A percentile compares a stretch with the other conserved stretches of the same genome.
These are phyloP conservation scores for Ectropis crepuscularia DNA, from an alignment of 2,888 invertebrate genomes.

Conservation along the genomic window DNA sequence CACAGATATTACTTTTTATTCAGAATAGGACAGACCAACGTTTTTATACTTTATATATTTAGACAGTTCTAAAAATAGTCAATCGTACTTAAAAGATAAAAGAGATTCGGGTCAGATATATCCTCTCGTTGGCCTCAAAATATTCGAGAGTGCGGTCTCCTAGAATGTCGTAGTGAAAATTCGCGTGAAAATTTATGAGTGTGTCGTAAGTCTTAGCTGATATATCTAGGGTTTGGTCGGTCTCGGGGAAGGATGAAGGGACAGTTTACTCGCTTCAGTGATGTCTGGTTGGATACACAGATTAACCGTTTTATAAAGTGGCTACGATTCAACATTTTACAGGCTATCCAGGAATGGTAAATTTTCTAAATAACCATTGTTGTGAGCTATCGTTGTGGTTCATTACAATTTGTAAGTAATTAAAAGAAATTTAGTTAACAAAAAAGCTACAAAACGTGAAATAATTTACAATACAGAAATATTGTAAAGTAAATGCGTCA, in stretches of 20 bases:
- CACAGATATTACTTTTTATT: no score
- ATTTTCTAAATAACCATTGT: no score
- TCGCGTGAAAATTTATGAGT: conserved; percentile 71
- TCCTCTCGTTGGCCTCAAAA: conserved; percentile 55
- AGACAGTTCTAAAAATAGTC: not conserved
- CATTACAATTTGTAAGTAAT: no score
- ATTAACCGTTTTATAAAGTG: not conserved
- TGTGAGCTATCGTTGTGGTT: no score
- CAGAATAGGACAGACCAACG: no score
- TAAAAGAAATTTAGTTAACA: no score
- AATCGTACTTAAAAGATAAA: conserved; percentile 10
- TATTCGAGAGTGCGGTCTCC: conserved; percentile 49
- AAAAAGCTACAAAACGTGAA: no score
- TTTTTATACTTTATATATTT: no score
- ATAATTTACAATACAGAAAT: no score
- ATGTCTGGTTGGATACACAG: conserved; percentile 10
- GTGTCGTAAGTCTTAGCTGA: conserved; percentile 61
- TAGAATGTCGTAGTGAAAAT: conserved; percentile 57
- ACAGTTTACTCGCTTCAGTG: conserved; percentile 50
- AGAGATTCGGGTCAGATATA: conserved; percentile 33
- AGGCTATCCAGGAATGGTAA: no score
- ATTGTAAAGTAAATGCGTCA: no score
- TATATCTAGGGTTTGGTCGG: conserved; percentile 55
- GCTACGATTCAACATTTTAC: no score
- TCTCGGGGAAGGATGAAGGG: conserved; percentile 43